Base-by-base conservation (phyloP, 2,888 invertebrate genomes). In the Branchipolynoe longqiensis region DNA sequence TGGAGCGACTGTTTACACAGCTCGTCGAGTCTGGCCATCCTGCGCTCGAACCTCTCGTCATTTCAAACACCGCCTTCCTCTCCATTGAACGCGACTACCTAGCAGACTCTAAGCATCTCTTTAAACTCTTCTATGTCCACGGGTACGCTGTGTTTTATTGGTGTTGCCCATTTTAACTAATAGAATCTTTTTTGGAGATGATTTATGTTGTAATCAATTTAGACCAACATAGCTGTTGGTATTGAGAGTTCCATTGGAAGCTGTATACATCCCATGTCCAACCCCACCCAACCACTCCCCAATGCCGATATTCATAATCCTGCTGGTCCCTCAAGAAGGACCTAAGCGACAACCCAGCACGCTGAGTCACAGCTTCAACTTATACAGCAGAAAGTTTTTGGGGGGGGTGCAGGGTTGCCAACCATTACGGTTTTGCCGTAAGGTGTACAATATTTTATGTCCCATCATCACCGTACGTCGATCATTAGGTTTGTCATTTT, bases 1-100 rank as follows among this genome's bases (percentile, higher is more conserved):
- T 98, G 90, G 98, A 98, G 94, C 95, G 97, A 90, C 95, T 98
- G 89, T 98, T 97, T 94, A 96, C 96, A 93, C 97, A 97, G 94
- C 94, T 98, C 90, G 96, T 96, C 93, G 96, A 96, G 93, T 96
- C 97, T 88, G 96, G 97, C 83, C 96, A 97, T 94, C 96, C 97
- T 88, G 97, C 98, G 87, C 94, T 98, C 90, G 97, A 98, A 94
- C 98, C 98, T 83, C 94, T 98, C 90, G 95, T 97, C 88, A 95
- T 98, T 87, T 96, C 96, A 87, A 94, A 95, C 87, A 95, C 96
- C 92, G 97, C 96, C 90, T 95, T 96, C 89, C 95, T 98, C 92
- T 96, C 97, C 87, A 95, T 98, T 89, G 95, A 95, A 92, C 96
- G 96, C 91, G 97, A 97, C 90, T 96, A 96, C 94, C 95, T 97